These are phyloP conservation scores for Melanostoma scalare DNA, from an alignment of 2,888 invertebrate genomes.

Conservation along the genomic window DNA sequence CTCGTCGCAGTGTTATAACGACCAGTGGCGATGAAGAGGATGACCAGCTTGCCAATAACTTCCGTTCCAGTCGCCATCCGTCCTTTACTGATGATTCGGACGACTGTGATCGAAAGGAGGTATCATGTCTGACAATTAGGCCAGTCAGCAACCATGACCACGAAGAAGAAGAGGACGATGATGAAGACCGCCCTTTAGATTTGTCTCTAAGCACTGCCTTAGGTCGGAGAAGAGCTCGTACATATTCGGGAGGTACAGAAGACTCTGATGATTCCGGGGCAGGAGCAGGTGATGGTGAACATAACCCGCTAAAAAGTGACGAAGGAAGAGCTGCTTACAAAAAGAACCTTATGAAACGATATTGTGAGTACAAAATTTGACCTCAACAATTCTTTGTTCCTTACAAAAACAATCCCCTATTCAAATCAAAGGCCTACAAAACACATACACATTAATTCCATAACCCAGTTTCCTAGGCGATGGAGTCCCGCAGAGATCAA, in stretches of 20 bases:
- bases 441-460: not conserved
- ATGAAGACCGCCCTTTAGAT: conserved; percentile 90
- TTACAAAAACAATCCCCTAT: conserved; percentile 3
- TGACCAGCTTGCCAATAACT: conserved; percentile 60
- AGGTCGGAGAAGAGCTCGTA: conserved; percentile 81
- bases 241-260: conserved; percentile 90
- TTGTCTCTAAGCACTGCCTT: conserved; percentile 85
- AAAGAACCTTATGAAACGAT: conserved; percentile 96
- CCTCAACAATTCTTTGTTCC: not conserved
- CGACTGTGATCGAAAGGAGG: conserved; percentile 66
- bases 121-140: conserved; percentile 44
- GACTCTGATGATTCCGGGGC: conserved; percentile 88
- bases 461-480: conserved; percentile 57
- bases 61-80: conserved; percentile 56
- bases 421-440: not conserved
- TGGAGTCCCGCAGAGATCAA: conserved; percentile 55
- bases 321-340: conserved; percentile 87
- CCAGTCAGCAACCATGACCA: conserved; percentile 56
- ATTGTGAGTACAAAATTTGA: conserved; percentile 88
- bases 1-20: conserved; percentile 75
- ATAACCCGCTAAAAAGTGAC: conserved; percentile 76
- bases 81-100: conserved; percentile 67
- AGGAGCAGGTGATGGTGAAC: conserved; percentile 83
- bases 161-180: conserved; percentile 77
- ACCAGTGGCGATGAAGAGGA: conserved; percentile 74